Evolutionary conservation across 2,888 invertebrate species (phyloP).

Genomic region (Apamea epomidion): DNA sequence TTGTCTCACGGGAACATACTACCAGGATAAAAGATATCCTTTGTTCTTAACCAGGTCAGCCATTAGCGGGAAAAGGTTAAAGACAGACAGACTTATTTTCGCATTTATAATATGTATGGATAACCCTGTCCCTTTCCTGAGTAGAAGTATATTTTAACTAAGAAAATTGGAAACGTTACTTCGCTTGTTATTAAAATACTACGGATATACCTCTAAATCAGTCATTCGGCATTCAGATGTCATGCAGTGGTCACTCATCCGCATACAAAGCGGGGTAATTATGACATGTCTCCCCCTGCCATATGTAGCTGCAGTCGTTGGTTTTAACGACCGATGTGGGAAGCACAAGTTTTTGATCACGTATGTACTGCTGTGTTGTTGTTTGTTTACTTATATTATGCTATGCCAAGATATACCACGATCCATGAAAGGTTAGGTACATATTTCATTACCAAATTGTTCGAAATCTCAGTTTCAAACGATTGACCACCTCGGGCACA

Average conservation of each 20-base stretch:
- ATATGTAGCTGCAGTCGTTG: not conserved
- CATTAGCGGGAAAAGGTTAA: not conserved
- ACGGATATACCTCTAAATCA: not conserved
- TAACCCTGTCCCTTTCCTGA: not conserved
- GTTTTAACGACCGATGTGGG: conserved; percentile 25
- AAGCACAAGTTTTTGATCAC: conserved; percentile 22
- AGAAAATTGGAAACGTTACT: not conserved
- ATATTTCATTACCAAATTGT: not conserved
- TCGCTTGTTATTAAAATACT: not conserved
- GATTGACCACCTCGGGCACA: not conserved
- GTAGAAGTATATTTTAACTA: not conserved
- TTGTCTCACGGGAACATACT: not conserved
- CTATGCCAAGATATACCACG: not conserved
- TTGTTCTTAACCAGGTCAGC: not conserved
- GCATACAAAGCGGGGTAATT: conserved; percentile 20
- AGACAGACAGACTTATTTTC: not conserved
- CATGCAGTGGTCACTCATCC: conserved; percentile 8
- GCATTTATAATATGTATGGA: not conserved
- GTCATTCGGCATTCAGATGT: conserved; percentile 18
- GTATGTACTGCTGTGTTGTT: not conserved
- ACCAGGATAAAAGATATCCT: not conserved
- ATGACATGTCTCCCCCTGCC: conserved; percentile 18
- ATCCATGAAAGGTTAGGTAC: not conserved
- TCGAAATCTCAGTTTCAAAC: not conserved
- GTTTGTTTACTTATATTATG: conserved; percentile 4